Evolutionary conservation across 1,140 invertebrate genomes (phyloP), one percentile per base, ranked within the genome.

Genomic region (Chelonus insularis): DNA sequence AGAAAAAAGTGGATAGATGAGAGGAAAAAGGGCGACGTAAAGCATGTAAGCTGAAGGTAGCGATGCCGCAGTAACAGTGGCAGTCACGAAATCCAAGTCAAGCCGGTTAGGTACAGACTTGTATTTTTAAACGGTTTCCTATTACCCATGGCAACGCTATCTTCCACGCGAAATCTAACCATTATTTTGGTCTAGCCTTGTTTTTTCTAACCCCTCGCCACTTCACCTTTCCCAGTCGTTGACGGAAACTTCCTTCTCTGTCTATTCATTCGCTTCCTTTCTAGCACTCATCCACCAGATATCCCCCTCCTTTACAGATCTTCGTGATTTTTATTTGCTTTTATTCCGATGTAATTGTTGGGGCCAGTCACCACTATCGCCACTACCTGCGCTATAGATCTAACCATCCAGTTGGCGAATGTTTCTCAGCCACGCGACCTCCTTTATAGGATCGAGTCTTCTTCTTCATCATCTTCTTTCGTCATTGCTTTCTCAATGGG

Each of bases 351-450:
- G 78, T 80, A 80, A 80, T 80, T 80, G 78, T 77, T 77, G 74
- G 76, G 76, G 72, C 78, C 78, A 80, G 76, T 78, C 78, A 78
- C 78, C 76, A 78, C 76, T 78, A 80, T 78, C 76, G 72, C 72
- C 70, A 78, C 72, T 76, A 68, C 71, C 66, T 70, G 64, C 41
- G 59, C 59, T 37, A 64, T 64, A 65, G 70, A 61, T 55, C 65
- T 73, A 73, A 77, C 73, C 70, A 77, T 76, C 69, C 76, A 72
- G 71, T 75, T 72, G 65, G 68, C 68, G 74, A 79, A 80, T 78
- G 77, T 75, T 76, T 73, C 75, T 74, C 65, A 73, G 64, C 76
- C 77, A 80, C 76, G 76, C 77, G 72, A 80, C 69, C 67, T 20
- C 36, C 68, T 74, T 72, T 72, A 74, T 70, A 57, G 65, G 57